phyloP scores from a whole-genome alignment of 2,888 invertebrate genomes.

The Orchestes rusci region DNA sequence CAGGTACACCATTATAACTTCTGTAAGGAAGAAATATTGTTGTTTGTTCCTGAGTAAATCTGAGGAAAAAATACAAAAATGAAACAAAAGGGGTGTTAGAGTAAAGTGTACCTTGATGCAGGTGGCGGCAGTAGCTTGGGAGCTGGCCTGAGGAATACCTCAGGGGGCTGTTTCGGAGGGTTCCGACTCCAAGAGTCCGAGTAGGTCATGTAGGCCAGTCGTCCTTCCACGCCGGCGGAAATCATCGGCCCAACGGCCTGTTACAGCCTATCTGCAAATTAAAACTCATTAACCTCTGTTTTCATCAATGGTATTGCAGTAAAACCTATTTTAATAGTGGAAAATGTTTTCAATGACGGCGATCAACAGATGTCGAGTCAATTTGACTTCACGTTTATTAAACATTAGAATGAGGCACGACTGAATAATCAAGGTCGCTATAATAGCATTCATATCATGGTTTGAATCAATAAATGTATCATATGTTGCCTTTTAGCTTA shows the following conservation, averaged over 20 bases:
- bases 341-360: too few species aligned
- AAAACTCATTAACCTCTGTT: conserved; percentile 13
- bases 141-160: conserved; percentile 62
- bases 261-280: conserved; percentile 43
- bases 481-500: too few species aligned
- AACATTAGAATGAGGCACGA: too few species aligned
- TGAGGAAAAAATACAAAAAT: conserved; percentile 7
- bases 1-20: conserved; percentile 40
- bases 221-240: conserved; percentile 63
- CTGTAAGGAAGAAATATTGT: conserved; percentile 25
- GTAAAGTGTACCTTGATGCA: conserved; percentile 27
- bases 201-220: conserved; percentile 46
- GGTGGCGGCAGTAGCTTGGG: conserved; percentile 49
- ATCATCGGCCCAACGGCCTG: conserved; percentile 50
- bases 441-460: too few species aligned
- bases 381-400: too few species aligned
- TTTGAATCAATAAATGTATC: too few species aligned
- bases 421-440: too few species aligned
- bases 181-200: conserved; percentile 53
- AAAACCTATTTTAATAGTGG: too few species aligned
- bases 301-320: too few species aligned
- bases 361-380: too few species aligned
- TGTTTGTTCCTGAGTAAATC: conserved; percentile 19
- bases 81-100: neutral
- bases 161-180: conserved; percentile 48